Conservation (phyloP, 2,113 vertebrate species). For the Amphiprion ocellaris region DNA sequence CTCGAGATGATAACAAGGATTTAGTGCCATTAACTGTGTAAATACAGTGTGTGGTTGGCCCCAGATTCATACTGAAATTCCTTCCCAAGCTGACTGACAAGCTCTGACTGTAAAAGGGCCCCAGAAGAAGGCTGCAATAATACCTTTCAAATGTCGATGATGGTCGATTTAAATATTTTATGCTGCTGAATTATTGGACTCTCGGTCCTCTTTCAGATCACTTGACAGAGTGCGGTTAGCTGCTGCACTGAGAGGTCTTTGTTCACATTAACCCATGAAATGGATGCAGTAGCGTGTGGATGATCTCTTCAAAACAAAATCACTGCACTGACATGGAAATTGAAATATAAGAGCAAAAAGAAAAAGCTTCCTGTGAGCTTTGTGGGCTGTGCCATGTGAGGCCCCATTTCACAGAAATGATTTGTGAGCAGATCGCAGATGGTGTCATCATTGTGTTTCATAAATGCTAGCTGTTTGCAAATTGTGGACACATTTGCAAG, state of each 20-base stretch:
- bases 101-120: conserved; percentile 40
- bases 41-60: conserved; percentile 68
- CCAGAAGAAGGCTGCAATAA: conserved; percentile 34
- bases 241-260: conserved; percentile 53
- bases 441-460: background rate
- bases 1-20: conserved; percentile 78
- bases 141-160: conserved; percentile 51
- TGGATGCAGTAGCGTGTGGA: conserved; percentile 27
- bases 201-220: conserved; percentile 50
- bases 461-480: background rate
- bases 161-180: conserved; percentile 69
- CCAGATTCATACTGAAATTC: conserved; percentile 65
- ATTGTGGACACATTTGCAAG: background rate
- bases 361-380: conserved; percentile 2
- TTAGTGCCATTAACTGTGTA: conserved; percentile 73
- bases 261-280: conserved; percentile 58
- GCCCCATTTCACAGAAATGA: no score
- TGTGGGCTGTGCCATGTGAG: no score
- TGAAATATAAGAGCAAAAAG: conserved; percentile 18
- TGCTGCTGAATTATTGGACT: conserved; percentile 59
- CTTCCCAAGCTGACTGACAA: conserved; percentile 55
- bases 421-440: no score
- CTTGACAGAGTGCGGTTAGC: conserved; percentile 45
- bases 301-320: conserved; percentile 43
- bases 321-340: background rate